Conservation (phyloP, 2,113 vertebrate species). For the Calidris pygmaea region DNA sequence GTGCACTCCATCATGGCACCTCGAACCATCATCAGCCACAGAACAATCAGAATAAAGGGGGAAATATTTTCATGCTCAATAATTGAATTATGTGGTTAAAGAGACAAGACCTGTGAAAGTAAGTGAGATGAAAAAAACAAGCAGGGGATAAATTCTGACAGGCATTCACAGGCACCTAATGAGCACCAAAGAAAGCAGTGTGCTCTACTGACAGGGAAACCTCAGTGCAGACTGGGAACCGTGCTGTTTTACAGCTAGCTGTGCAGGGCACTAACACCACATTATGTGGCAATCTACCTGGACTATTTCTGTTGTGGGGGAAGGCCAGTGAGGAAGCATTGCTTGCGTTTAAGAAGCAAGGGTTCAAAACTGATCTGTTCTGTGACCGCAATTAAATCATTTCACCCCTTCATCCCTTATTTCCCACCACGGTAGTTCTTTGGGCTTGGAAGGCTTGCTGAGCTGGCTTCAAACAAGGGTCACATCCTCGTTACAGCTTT, state of each 20-base stretch:
- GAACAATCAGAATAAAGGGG: slow-evolving; percentile 36
- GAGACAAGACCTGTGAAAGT: not conserved
- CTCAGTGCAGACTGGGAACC: not conserved
- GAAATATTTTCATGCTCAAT: slow-evolving; percentile 44
- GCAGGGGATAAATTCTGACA: not conserved
- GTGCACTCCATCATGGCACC: slow-evolving; percentile 39
- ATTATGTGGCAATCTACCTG: not conserved
- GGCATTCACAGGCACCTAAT: not conserved
- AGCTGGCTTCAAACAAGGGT: not conserved
- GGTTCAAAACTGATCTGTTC: not conserved
- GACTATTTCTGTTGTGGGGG: not conserved
- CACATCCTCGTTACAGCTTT: not conserved
- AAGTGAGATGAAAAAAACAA: not conserved
- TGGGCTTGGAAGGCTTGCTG: not conserved
- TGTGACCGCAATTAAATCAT: not conserved
- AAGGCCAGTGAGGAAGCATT: not conserved
- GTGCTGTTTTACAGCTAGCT: not conserved
- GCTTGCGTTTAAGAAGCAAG: not conserved
- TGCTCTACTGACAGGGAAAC: not conserved
- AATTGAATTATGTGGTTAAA: slow-evolving; percentile 55
- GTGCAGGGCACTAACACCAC: not conserved
- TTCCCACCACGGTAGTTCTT: not conserved
- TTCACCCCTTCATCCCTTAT: not conserved
- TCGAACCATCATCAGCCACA: not conserved
- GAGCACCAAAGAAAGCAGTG: not conserved